Base-by-base conservation (phyloP, 2,888 invertebrate genomes). In the Cataglyphis livida region DNA sequence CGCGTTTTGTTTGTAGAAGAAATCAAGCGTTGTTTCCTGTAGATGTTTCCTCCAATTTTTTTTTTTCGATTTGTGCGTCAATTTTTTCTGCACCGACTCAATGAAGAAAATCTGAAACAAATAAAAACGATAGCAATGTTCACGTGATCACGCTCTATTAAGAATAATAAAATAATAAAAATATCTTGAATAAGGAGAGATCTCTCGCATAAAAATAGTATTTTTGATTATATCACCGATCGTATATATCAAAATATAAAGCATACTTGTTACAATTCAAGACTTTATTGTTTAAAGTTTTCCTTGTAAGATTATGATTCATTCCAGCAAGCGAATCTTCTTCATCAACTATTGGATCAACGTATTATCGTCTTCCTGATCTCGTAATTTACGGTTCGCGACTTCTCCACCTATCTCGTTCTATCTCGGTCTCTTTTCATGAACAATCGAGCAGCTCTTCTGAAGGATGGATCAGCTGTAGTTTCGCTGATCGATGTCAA, bases 401-500 rank as follows among this genome's bases (percentile, higher is more conserved):
- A 59, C n/a, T 73, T 41, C 35, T 74, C 25, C 21, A 51, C 41
- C 25, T 61, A 57, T 57, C 78, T 75, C 75, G 5, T 65, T 38
- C 74, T 10, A 66, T 62, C 71, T n/a, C 62, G 41, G 28, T 51
- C 28, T 70, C 74, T 70, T 59, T 64, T 62, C 71, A 79, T 48
- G 51, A 64, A 75, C 76, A 76, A 78, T 74, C 76, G 65, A 76
- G 81, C 48, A n/a, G 25, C 21, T 82, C 73, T 71, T 61, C 85
- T 83, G 76, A 81, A 82, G 88, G 81, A 82, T 88, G 87, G 82
- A 71, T 84, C 86, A 87, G 84, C 88, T 88, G 88, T 88, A 86
- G 90, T 90, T 88, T 88, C 87, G 88, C 85, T 92, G 91, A 93
- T 93, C 92, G 91, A 88, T 91, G 93, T 93, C 91, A 93, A 93